Evolutionary conservation across 2,797 vertebrate species (phyloP), one percentile per base, ranked within the genome.

Genomic region (Oreonectes daqikongensis): DNA sequence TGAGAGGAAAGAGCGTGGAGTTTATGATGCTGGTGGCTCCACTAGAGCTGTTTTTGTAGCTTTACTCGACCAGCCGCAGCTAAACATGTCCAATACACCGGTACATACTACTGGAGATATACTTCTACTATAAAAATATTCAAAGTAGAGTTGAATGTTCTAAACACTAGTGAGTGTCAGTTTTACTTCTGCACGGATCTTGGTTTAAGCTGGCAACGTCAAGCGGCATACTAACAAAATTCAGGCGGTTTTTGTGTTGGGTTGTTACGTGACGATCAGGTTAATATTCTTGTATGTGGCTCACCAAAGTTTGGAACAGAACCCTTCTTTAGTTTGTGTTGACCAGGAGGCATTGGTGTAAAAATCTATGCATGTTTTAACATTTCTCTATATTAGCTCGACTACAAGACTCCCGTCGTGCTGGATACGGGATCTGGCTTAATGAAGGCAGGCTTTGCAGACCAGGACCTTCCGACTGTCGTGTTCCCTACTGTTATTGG

Each of bases 381-480:
- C 14, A 12, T 18, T 18, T 24, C 15, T 50, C 20, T 11, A 46
- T 30, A 50, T n/a, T 28, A 77, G 81, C 63, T 79, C 69, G 77
- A 90, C 26, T 92, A 86, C 38, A 86, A 85, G 73, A 91, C 84
- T 1, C 88, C 92, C 7, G 76, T 94, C 11, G 85, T 94, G 0
- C 50, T 94, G 84, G 93, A 94, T 72, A 90, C 90, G 0, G 93
- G 93, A 0, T 94, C 93, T 53, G 90, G 92, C 71, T 75, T 94
- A 77, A 89, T 93, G 86, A 94, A 94, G 59, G 93, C 92, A 0
- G 93, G 93, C 8, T 91, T 93, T 85, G 87, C 92, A 9, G 88
- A 93, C 86, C 86, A 92, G 60, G 87, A 92, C 20, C 80, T 88
- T 15, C 93, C 93, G 0, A 86, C 60, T 1, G 18, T 89, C 3